These are phyloP conservation scores for Festucalex cinctus DNA, from an alignment of 2,113 vertebrate species.

Conservation along the genomic window DNA sequence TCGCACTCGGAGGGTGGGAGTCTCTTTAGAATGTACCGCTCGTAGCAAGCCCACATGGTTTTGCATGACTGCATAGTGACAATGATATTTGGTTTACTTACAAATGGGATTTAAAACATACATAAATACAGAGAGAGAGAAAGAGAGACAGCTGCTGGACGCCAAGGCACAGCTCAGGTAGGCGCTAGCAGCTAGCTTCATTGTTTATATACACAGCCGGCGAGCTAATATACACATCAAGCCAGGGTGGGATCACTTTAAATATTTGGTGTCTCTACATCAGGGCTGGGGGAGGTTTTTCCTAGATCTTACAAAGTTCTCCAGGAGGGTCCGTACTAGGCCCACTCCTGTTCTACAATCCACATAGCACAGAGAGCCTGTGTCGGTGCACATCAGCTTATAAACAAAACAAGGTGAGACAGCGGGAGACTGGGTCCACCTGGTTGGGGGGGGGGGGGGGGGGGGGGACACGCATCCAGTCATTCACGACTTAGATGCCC, in stretches of 20 bases:
- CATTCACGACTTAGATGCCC: not conserved
- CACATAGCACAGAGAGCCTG: not conserved
- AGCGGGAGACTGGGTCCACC: conserved; percentile 46
- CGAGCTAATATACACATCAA: conserved; percentile 54
- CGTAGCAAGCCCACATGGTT: conserved; percentile 56
- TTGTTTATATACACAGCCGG: conserved; percentile 51
- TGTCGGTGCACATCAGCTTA: conserved; percentile 20
- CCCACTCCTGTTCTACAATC: conserved; percentile 3
- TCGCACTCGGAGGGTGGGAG: conserved; percentile 18
- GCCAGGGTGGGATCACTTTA: conserved; percentile 40
- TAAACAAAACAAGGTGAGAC: conserved; percentile 24
- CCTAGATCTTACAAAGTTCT: not conserved
- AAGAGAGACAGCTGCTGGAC: conserved; percentile 14
- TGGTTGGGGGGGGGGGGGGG: not conserved
- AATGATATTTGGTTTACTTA: conserved; percentile 79
- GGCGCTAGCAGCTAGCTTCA: conserved; percentile 15
- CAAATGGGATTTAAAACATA: conserved; percentile 55
- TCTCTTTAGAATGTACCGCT: conserved; percentile 17
- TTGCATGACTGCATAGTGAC: conserved; percentile 77
- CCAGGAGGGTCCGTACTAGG: not conserved
- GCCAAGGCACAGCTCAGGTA: conserved; percentile 36
- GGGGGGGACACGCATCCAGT: conserved; percentile 14
- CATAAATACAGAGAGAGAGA: conserved; percentile 19
- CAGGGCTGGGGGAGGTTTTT: not conserved
- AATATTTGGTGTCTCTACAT: conserved; percentile 37